phyloP scores from a whole-genome alignment of 2,113 vertebrate species.

The Columba janthina region DNA sequence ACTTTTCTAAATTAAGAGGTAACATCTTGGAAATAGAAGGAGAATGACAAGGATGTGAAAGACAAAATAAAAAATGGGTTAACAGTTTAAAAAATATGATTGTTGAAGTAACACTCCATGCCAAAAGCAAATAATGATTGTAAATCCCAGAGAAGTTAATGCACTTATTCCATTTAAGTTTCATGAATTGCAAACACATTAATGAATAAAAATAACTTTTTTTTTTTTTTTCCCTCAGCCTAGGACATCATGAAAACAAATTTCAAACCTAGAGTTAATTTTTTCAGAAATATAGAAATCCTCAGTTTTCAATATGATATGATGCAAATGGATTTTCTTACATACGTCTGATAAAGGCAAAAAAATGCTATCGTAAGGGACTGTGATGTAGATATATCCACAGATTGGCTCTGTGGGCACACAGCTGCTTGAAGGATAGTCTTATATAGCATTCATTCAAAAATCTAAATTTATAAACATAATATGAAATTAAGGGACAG shows the following conservation, averaged over 20 bases:
- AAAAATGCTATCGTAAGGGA: background rate
- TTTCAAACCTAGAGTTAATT: background rate
- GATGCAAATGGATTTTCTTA: background rate
- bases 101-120: background rate
- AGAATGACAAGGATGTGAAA: background rate
- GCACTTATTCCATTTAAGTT: background rate
- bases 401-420: background rate
- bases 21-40: background rate
- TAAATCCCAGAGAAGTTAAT: background rate
- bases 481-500: background rate
- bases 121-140: background rate
- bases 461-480: background rate
- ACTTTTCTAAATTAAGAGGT: background rate
- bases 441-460: background rate
- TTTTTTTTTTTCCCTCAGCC: background rate
- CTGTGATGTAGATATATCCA: background rate
- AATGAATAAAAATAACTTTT: background rate
- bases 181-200: background rate
- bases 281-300: background rate
- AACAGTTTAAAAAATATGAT: background rate
- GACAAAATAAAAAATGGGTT: background rate
- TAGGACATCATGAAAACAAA: background rate
- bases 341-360: background rate
- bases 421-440: background rate
- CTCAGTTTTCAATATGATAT: background rate